phyloP scores from a whole-genome alignment of 2,113 vertebrate species.

The Hypomesus transpacificus region DNA sequence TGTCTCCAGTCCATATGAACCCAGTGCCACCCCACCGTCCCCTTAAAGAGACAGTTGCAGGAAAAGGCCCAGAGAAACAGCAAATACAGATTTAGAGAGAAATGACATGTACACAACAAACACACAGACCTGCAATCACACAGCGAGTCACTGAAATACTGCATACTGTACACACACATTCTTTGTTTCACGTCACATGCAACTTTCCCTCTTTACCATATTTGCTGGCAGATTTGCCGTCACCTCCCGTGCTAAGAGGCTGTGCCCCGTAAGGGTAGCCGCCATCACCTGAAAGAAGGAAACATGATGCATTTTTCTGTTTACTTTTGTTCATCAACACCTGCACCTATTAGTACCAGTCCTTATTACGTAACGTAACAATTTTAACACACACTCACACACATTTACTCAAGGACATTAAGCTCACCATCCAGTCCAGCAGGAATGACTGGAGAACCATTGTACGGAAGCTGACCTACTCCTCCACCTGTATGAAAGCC shows the following conservation, averaged over 20 bases:
- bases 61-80: constrained; percentile 6
- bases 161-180: background rate
- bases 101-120: constrained; percentile 9
- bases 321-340: no score
- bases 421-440: constrained; percentile 64
- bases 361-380: background rate
- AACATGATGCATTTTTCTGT: background rate
- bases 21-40: constrained; percentile 6
- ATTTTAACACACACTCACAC: background rate
- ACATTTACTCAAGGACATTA: background rate
- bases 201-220: constrained; percentile 56
- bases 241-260: constrained; percentile 56
- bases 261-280: constrained; percentile 64
- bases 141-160: background rate
- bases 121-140: constrained; percentile 2
- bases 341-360: background rate
- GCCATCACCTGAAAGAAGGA: constrained; percentile 51
- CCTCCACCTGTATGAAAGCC: constrained; percentile 41
- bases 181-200: background rate
- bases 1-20: constrained; percentile 4
- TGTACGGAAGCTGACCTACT: constrained; percentile 61
- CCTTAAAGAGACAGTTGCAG: background rate
- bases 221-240: constrained; percentile 63
- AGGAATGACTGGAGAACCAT: constrained; percentile 56
- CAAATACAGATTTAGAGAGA: background rate